Percentiles rank a stretch among this genome's conserved stretches.
Conservation (phyloP, 2,888 invertebrate genomes). For the Formica aserva region DNA sequence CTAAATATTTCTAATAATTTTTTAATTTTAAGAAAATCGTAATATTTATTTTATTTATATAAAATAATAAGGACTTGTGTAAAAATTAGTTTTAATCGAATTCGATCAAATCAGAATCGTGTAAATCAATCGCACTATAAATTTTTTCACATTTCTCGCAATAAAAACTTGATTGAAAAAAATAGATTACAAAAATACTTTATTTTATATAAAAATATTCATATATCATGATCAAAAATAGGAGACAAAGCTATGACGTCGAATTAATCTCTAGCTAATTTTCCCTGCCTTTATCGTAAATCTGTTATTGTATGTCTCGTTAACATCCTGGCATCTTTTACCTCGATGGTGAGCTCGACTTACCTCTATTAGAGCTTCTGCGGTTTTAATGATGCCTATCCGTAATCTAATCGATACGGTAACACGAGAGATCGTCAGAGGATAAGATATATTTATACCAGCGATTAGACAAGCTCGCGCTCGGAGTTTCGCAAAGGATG, state of each 20-base stretch:
- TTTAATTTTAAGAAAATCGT: not conserved
- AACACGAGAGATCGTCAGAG: not conserved
- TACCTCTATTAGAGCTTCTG: constrained; percentile 9
- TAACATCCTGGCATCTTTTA: not conserved
- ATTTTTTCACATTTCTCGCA: not conserved
- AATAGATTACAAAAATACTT: not conserved
- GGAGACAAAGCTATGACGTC: not conserved
- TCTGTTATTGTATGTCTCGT: constrained; percentile 4
- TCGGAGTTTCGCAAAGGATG: not conserved
- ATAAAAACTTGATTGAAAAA: not conserved
- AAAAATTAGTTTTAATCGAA: not conserved
- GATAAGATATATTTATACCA: constrained; percentile 20
- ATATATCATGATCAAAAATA: not conserved
- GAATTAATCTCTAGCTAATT: not conserved
- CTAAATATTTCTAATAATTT: not conserved
- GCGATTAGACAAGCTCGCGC: constrained; percentile 39
- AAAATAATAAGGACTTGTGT: not conserved
- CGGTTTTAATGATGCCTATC: constrained; percentile 28
- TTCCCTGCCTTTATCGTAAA: not conserved
- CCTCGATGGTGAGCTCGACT: not conserved
- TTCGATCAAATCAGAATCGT: not conserved
- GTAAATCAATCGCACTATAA: not conserved
- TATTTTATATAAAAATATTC: not conserved
- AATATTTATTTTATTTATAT: not conserved
- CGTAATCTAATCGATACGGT: constrained; percentile 36